Evolutionary conservation across 37 sponge, comb jelly and placozoan genomes (phyloP), one percentile per base, ranked within the genome.

Genomic region (Tethya wilhelma): DNA sequence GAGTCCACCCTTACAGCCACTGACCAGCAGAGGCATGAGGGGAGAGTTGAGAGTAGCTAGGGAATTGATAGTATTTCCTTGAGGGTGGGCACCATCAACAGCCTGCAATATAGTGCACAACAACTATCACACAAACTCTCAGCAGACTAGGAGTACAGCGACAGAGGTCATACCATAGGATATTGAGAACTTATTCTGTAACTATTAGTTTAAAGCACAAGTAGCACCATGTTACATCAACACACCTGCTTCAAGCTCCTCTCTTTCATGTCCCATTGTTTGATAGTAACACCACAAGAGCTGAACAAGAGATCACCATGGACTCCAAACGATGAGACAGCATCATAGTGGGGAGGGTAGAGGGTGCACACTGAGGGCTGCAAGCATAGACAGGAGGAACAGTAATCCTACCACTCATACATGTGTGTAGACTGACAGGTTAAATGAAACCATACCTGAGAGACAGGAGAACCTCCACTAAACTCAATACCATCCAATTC

Each of bases 301-400:
- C 91, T 90, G 72, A 73, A 90, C 36, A 90, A 41, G 9, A 55
- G 63, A 45, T 71, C 64, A 8, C 62, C 63, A 38, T 85, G 41
- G 28, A 87, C 40, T 22, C 78, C 89, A 57, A 93, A 69, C 2
- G 89, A 80, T 1, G 93, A 82, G 31, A 93, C 89, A 19, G 93
- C 88, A 76, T 93, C 93, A 69, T 93, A 93, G 75, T 93, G 93
- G 28, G 86, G 82, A 67, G 93, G 93, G 40, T 66, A 71, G 23
- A 93, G 78, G 63, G 93, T 93, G 42, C 74, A 69, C 42, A 69
- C 46, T 11, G 89, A 73, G 0, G 56, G 38, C 69, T 77, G 62
- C 30, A 33, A 33, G 30, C 32, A 40, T 41, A 72, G 8, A 72
- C 33, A 45, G 22, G 65, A 14, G 70, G 23, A 56, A 37, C 12